These are phyloP conservation scores for Aplysina aerophoba DNA, from an alignment of 37 sponge, comb jelly and placozoan genomes.

Conservation along the genomic window DNA sequence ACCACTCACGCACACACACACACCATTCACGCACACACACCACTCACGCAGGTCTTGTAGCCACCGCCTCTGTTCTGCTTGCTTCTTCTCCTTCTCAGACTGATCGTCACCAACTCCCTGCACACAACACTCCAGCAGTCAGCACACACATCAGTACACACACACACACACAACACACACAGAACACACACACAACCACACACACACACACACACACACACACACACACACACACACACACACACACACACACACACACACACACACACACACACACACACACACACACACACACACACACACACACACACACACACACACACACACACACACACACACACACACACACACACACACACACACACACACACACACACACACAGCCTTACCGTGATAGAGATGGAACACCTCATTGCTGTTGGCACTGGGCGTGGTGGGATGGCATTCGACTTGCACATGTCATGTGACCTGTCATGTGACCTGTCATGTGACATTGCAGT, in stretches of 20 bases:
- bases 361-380: background rate
- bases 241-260: conserved; percentile 11
- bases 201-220: conserved; percentile 9
- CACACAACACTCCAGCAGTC: background rate
- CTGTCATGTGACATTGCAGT: too few species aligned
- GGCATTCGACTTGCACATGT: too few species aligned
- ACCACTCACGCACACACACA: too few species aligned
- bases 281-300: conserved; percentile 17
- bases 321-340: background rate
- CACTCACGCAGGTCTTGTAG: conserved; percentile 16
- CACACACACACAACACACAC: conserved; percentile 17
- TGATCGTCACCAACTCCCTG: background rate
- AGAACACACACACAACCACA: background rate
- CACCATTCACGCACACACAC: too few species aligned
- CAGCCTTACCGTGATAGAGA: conserved; percentile 5
- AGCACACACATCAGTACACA: background rate
- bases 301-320: conserved; percentile 7
- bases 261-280: conserved; percentile 6
- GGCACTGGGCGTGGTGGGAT: background rate
- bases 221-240: conserved; percentile 14
- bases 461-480: too few species aligned
- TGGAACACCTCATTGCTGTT: conserved; percentile 27
- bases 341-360: background rate
- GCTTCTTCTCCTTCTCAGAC: background rate
- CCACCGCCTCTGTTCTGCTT: conserved; percentile 5